Conservation (phyloP, 2,888 invertebrate species). For the Uropetala carovei region DNA sequence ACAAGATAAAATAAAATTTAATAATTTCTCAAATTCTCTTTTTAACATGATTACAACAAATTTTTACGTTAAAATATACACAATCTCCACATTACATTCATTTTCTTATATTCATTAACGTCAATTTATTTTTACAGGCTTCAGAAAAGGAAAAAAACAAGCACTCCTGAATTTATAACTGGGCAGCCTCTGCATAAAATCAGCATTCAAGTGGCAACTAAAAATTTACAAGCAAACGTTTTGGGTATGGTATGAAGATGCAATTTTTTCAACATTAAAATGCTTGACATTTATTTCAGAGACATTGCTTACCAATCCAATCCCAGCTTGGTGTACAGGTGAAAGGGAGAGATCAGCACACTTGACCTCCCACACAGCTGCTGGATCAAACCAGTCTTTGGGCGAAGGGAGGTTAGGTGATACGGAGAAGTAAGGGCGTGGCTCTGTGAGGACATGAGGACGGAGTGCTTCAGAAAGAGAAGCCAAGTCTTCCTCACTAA, state of each 20-base stretch:
- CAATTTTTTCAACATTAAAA: too few relatives aligned
- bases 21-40: neutral
- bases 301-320: constrained; percentile 82
- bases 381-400: constrained; percentile 93
- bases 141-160: too few relatives aligned
- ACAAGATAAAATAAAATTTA: constrained; percentile 39
- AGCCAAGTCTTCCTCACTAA: constrained; percentile 92
- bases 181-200: too few relatives aligned
- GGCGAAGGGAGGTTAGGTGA: constrained; percentile 82
- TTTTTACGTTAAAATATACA: too few relatives aligned
- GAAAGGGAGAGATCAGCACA: constrained; percentile 98
- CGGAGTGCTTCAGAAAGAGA: constrained; percentile 86
- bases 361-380: constrained; percentile 96
- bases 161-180: too few relatives aligned
- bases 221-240: too few relatives aligned
- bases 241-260: too few relatives aligned
- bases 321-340: constrained; percentile 93
- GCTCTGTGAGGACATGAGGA: constrained; percentile 83
- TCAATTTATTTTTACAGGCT: too few relatives aligned
- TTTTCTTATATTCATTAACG: too few relatives aligned
- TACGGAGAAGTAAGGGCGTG: constrained; percentile 89
- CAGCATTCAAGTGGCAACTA: too few relatives aligned
- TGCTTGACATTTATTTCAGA: neutral
- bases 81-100: too few relatives aligned
- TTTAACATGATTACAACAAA: too few relatives aligned